These are phyloP conservation scores for Drosophila cognata DNA, from an alignment of 2,888 invertebrate species.

Conservation along the genomic window DNA sequence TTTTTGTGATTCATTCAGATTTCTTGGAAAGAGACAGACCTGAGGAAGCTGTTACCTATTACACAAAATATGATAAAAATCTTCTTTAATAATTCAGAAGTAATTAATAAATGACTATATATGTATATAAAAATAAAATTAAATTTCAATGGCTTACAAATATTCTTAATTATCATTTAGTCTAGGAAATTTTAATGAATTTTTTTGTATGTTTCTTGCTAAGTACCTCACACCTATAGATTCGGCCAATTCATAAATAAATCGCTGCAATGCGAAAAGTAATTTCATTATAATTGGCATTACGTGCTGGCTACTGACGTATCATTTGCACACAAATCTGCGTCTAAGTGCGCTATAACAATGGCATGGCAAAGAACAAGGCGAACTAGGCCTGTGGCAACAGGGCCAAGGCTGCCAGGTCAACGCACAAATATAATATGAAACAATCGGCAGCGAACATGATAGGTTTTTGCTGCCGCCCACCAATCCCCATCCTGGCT, in stretches of 20 bases:
- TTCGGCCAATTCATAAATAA: constrained; percentile 44
- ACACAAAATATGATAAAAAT: not conserved
- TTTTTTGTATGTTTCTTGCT: constrained; percentile 4
- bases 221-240: not conserved
- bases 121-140: not conserved
- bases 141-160: not conserved
- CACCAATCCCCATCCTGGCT: constrained; percentile 22
- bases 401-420: constrained; percentile 42
- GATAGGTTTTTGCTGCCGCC: constrained; percentile 30
- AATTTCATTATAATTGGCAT: constrained; percentile 75
- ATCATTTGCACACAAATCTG: constrained; percentile 73
- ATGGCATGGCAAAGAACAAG: constrained; percentile 46
- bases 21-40: not conserved
- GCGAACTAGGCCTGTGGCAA: constrained; percentile 36
- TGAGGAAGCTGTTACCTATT: not conserved
- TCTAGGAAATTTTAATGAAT: constrained; percentile 4
- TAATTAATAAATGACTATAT: not conserved
- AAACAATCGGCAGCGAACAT: constrained; percentile 59
- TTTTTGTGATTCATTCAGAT: not conserved
- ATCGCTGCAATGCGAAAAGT: constrained; percentile 48
- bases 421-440: constrained; percentile 54
- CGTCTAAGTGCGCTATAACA: constrained; percentile 59
- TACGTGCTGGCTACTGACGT: constrained; percentile 67
- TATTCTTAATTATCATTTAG: not conserved
- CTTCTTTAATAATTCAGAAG: not conserved